Evolutionary conservation across 2,797 vertebrate genomes (phyloP), one percentile per base, ranked within the genome.

Genomic region (Acrossocheilus wenchowensis): DNA sequence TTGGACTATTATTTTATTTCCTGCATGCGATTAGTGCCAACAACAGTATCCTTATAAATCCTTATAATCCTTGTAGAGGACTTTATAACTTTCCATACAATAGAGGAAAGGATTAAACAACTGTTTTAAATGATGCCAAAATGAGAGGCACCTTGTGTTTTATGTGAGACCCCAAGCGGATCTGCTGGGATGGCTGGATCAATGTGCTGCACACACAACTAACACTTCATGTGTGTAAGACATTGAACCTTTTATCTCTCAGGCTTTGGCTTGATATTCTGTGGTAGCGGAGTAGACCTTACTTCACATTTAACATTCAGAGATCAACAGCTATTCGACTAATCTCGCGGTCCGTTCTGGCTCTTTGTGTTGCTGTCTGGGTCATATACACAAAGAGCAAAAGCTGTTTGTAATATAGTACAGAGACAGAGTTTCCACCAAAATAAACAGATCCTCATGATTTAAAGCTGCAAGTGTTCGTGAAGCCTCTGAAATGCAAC

Each of bases 251-350:
- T 57, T 23, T 57, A 54, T 78, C 74, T 78, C 8, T 6, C 8
- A 36, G 50, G 5, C 48, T 78, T 78, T 34, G 34, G 30, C 50
- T 78, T 52, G 48, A 57, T 78, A 19, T 57, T 78, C 57, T 57
- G 17, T 10, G 3, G 50, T 36, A 39, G 50, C 30, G 11, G 17
- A 57, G 30, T 39, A 78, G 48, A 78, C 6, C 26, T 78, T 54
- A 6, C 34, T 50, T 57, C 75, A 57, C 48, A 52, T 57, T 39
- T 78, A 78, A 78, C 75, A 39, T 78, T 78, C 30, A 57, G 48
- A 77, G 75, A 57, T 78, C 75, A 57, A 15, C 50, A 74, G 72
- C 72, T 74, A 30, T 17, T 50, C 1, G 0, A 2, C 45, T 50
- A 50, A 50, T 74, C 45, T 50, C 30, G 72, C 19, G 43, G 43